Evolutionary conservation across 2,797 vertebrate species (phyloP).

Genomic region (Luscinia megarhynchos): DNA sequence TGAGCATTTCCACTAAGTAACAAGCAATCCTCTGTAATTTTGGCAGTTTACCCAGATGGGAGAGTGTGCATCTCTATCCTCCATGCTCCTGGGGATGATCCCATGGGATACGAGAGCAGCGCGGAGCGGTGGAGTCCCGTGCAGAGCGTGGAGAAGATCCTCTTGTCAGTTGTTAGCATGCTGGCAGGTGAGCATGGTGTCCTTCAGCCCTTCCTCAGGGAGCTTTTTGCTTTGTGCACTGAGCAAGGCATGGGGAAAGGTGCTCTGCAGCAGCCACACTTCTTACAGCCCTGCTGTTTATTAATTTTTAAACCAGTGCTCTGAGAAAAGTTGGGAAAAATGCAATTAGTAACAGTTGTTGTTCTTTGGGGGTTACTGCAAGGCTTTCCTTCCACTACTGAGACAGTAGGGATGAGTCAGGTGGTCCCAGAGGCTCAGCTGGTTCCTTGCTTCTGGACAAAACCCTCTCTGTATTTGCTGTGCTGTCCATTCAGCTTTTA

Average conservation of each 20-base stretch:
- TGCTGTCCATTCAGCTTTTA: neutral
- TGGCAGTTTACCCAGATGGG: constrained; percentile 93
- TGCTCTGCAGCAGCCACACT: neutral
- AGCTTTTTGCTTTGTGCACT: neutral
- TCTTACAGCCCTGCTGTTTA: neutral
- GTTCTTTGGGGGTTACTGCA: neutral
- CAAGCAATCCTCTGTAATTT: neutral
- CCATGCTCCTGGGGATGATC: constrained; percentile 94
- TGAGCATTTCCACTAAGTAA: neutral
- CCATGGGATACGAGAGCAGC: constrained; percentile 99
- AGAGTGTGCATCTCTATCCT: constrained; percentile 98
- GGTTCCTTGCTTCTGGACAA: neutral
- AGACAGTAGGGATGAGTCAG: neutral
- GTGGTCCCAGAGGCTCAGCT: neutral
- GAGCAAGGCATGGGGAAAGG: neutral
- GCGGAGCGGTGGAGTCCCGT: constrained; percentile 97
- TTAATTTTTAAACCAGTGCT: neutral
- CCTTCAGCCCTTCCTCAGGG: neutral
- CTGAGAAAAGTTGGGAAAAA: neutral
- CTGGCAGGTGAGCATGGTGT: constrained; percentile 83
- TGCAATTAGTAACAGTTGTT: neutral
- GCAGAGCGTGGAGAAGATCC: constrained; percentile 98
- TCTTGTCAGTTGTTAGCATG: constrained; percentile 95
- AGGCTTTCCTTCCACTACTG: neutral
- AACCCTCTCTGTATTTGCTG: neutral